phyloP scores from a whole-genome alignment of 2,888 invertebrate genomes.

The Andrena camellia region DNA sequence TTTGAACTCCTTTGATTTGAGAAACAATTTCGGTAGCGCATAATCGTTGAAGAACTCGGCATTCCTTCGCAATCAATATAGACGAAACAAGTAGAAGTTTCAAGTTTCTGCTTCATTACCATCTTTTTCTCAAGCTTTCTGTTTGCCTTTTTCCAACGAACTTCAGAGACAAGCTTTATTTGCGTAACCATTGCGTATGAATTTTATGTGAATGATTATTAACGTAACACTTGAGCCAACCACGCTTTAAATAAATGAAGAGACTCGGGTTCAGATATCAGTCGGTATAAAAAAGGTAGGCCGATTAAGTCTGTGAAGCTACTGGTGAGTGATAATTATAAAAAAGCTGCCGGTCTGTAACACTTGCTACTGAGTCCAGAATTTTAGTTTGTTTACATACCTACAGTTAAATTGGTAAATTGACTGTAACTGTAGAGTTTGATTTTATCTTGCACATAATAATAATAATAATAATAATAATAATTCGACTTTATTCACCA shows the following conservation, averaged over 20 bases:
- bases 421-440: not conserved
- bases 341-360: not conserved
- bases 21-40: not conserved
- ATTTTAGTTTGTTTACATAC: no score
- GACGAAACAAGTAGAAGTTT: no score
- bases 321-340: not conserved
- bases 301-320: not conserved
- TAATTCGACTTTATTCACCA: no score
- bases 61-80: no score
- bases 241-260: not conserved
- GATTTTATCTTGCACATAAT: not conserved
- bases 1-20: not conserved
- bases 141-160: not conserved
- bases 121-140: not conserved
- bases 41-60: no score
- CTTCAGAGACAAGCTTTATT: not conserved
- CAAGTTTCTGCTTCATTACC: not conserved
- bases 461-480: no score
- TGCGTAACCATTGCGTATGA: not conserved
- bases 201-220: not conserved
- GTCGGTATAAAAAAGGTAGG: not conserved
- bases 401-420: no score
- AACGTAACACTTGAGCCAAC: not conserved
- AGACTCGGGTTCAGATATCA: not conserved
- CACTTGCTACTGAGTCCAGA: not conserved